Conservation (phyloP, 2,888 invertebrate genomes). For the Pinctada fucata region DNA sequence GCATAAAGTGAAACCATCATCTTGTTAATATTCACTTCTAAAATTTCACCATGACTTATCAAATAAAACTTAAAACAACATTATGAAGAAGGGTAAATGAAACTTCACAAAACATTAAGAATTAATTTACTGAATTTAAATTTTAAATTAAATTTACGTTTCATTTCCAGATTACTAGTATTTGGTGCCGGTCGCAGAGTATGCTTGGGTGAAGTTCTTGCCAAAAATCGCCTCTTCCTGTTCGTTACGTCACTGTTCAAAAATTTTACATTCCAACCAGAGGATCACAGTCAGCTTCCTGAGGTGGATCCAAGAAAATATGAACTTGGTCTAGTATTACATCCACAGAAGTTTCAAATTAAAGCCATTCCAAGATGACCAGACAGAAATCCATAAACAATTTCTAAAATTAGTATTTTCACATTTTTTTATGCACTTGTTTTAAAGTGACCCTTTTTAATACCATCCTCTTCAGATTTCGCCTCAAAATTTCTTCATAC, state of each 20-base stretch:
- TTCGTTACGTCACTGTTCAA: conserved; percentile 63
- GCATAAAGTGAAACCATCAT: too few species aligned
- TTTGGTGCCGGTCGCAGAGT: conserved; percentile 71
- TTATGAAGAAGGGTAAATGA: too few species aligned
- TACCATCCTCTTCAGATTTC: too few species aligned
- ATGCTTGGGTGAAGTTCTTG: conserved; percentile 70
- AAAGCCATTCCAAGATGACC: conserved; percentile 38
- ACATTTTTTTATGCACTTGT: too few species aligned
- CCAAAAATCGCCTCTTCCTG: conserved; percentile 70
- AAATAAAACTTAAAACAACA: too few species aligned
- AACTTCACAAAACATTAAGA: too few species aligned
- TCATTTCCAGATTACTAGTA: conserved; percentile 56
- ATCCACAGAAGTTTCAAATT: conserved; percentile 63
- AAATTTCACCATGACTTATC: too few species aligned
- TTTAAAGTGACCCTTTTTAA: too few species aligned
- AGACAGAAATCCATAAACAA: background rate
- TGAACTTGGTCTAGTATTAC: conserved; percentile 68
- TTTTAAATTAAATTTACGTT: background rate
- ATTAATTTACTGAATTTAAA: background rate
- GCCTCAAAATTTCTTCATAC: too few species aligned
- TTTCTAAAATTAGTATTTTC: too few species aligned
- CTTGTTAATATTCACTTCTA: too few species aligned
- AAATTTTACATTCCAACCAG: conserved; percentile 54
- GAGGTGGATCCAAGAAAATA: conserved; percentile 64
- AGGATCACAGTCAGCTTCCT: conserved; percentile 38